Evolutionary conservation across 1,140 invertebrate species (phyloP).

Genomic region (Acarapis woodi): DNA sequence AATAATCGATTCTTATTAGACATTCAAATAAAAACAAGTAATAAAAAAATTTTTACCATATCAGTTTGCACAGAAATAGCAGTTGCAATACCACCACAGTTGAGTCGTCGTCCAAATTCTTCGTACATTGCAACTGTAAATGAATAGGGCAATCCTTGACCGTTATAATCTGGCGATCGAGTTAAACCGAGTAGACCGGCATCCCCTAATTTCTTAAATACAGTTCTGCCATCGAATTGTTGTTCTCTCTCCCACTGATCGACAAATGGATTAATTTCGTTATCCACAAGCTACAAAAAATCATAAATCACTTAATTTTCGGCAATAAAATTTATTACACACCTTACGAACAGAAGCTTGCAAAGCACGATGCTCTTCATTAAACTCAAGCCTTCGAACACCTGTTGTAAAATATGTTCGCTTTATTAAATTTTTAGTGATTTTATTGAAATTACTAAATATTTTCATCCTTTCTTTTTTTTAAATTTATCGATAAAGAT

Average conservation of each 20-base stretch:
- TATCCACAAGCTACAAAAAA: constrained; percentile 22
- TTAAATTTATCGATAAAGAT: too few species aligned
- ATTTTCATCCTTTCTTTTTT: too few species aligned
- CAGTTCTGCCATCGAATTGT: constrained; percentile 23
- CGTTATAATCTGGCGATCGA: constrained; percentile 12
- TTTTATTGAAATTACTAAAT: too few species aligned
- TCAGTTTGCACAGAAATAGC: constrained; percentile 27
- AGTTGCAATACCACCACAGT: constrained; percentile 25
- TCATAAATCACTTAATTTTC: constrained; percentile 1
- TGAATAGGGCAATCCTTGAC: constrained; percentile 25
- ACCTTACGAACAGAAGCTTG: constrained; percentile 13
- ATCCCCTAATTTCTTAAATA: constrained; percentile 26
- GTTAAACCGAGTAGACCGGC: constrained; percentile 26
- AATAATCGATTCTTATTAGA: too few species aligned
- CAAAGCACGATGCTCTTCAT: constrained; percentile 13
- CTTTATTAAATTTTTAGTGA: too few species aligned
- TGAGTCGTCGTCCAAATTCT: constrained; percentile 22
- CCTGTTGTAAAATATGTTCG: neutral
- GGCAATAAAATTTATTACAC: neutral
- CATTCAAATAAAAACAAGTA: constrained; percentile 15
- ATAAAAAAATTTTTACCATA: too few species aligned
- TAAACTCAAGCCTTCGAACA: constrained; percentile 5
- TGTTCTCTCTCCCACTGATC: constrained; percentile 25
- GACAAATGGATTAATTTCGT: constrained; percentile 28
- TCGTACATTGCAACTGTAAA: constrained; percentile 26